These are phyloP conservation scores for Propithecus coquereli DNA, from an alignment of 2,113 vertebrate species.

Conservation along the genomic window DNA sequence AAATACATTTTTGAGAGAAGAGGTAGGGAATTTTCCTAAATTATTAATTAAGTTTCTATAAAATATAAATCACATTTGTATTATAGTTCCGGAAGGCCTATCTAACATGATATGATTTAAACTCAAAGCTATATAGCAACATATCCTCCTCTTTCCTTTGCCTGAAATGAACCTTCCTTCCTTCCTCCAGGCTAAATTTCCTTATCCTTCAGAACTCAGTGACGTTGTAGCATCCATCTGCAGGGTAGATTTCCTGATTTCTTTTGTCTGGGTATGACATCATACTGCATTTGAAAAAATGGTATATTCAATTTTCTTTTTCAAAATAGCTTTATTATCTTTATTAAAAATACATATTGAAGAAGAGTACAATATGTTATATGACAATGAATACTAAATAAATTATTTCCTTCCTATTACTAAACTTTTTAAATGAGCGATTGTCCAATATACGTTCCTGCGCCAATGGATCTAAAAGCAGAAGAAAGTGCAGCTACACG, in stretches of 20 bases:
- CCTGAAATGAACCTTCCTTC: background rate
- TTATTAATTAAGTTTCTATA: background rate
- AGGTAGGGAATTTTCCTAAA: background rate
- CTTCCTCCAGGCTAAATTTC: background rate
- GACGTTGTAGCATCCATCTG: background rate
- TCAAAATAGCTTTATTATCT: background rate
- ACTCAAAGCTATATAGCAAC: background rate
- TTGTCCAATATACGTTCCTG: background rate
- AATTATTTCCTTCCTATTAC: background rate
- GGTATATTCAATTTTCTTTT: background rate
- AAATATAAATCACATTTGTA: conserved; percentile 10
- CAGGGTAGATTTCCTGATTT: background rate
- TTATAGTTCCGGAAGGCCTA: background rate
- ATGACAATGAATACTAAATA: background rate
- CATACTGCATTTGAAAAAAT: background rate
- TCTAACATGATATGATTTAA: background rate
- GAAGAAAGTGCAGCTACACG: background rate
- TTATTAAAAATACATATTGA: background rate
- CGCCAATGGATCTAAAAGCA: background rate
- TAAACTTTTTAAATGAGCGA: background rate
- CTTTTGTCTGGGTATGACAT: background rate
- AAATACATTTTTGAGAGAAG: background rate
- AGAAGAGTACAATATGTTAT: background rate
- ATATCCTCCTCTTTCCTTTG: background rate
- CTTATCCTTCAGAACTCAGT: background rate